A percentile compares a stretch with the other conserved stretches of the same genome.
Evolutionary conservation across 2,888 invertebrate species (phyloP).

Genomic region (Lottia gigantea): DNA sequence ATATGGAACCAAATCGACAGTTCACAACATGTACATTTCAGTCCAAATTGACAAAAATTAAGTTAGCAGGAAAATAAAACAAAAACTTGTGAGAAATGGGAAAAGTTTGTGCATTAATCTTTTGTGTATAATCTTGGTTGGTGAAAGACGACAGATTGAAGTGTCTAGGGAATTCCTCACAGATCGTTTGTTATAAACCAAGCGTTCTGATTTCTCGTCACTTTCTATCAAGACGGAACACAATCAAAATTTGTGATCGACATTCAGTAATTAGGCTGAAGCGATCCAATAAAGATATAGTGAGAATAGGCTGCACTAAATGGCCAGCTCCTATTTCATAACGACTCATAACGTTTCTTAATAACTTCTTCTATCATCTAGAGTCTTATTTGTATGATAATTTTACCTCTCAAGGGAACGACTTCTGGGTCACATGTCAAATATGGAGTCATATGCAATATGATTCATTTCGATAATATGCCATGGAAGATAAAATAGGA

Average conservation of each 20-base stretch:
- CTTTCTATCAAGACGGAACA: constrained; percentile 6
- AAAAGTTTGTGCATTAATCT: constrained; percentile 10
- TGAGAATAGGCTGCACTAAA: constrained; percentile 30
- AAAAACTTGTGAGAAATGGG: neutral
- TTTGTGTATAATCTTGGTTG: constrained; percentile 1
- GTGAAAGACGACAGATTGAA: constrained; percentile 9
- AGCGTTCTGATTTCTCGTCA: neutral
- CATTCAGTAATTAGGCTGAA: constrained; percentile 10
- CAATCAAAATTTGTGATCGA: constrained; percentile 8
- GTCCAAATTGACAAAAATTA: constrained; percentile 4
- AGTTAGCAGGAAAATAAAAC: constrained; percentile 2
- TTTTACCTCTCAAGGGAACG: constrained; percentile 25
- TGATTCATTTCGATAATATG: constrained; percentile 35
- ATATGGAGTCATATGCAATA: constrained; percentile 31
- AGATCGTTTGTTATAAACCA: constrained; percentile 4
- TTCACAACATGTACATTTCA: constrained; percentile 10
- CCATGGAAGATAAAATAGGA: constrained; percentile 28
- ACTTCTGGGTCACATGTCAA: constrained; percentile 27
- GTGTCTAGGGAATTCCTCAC: constrained; percentile 9
- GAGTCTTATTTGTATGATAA: constrained; percentile 35
- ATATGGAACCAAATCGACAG: neutral
- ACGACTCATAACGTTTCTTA: constrained; percentile 17
- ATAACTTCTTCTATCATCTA: constrained; percentile 4
- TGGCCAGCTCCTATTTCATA: constrained; percentile 26
- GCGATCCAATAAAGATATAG: constrained; percentile 35